Base-by-base conservation (phyloP, 92 coral and sea anemone genomes). In the Muricea muricata region DNA sequence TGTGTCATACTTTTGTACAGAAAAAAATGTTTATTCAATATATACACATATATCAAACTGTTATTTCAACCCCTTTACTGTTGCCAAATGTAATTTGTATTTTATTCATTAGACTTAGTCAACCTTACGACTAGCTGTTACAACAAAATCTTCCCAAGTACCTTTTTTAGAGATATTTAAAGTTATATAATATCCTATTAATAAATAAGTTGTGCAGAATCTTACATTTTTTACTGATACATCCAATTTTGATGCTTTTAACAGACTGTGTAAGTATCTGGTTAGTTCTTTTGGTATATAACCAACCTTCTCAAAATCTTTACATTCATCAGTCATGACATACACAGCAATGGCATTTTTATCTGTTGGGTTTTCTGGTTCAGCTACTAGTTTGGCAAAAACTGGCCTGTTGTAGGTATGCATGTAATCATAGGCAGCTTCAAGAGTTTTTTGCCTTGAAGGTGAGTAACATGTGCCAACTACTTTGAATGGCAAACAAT, bases 321-420 rank as follows among this genome's bases (percentile, higher is more conserved):
- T 5, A 13, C 47, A 45, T 4, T 75, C 65, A 0, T 81, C 41
- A 1, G 84, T 55, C 84, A 68, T 79, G 9, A 87, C 23, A 12
- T 67, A 47, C 5, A 90, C 91, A 18, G 91, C 89, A 87, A 87
- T 87, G 40, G 87, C 91, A 91, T 91, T 72, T 6, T 14, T 35
- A 74, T 91, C 93, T 31, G 68, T 41, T 9, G 26, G 40, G 37
- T 91, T 87, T 0, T 86, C 86, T 52, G 89, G 87, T 34, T 91
- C 91, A 23, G 88, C 71, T 65, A 21, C n/a, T 7, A 91, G 78
- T 68, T 60, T 84, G 0, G 65, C 91, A 84, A 78, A 84, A 1
- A 91, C 87, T 34, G 82, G 76, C 29, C 91, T 91, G 79, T 91
- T 91, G 33, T 87, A 56, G 29, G 83, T 91, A 79, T 91, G 85